Conservation (phyloP, 2,888 invertebrate species). For the Eristalinus aeneus region DNA sequence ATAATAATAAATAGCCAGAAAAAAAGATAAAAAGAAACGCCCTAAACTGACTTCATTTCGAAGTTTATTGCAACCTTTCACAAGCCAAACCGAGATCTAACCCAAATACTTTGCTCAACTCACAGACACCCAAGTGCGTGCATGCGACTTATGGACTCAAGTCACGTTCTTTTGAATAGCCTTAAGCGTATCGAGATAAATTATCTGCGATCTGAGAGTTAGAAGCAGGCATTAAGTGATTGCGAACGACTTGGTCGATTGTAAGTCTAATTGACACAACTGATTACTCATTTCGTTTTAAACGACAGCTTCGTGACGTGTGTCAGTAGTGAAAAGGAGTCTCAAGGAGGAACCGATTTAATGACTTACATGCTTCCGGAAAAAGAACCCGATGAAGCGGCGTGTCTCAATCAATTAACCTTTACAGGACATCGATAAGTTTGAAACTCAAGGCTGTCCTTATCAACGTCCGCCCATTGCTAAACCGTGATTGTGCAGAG, state of each 20-base stretch:
- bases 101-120: not conserved
- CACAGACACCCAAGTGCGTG: not conserved
- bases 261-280: slow-evolving; percentile 19
- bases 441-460: not conserved
- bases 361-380: not conserved
- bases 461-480: not conserved
- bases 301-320: slow-evolving; percentile 27
- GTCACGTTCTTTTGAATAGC: slow-evolving; percentile 14
- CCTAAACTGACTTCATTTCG: not conserved
- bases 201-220: slow-evolving; percentile 1
- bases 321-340: slow-evolving; percentile 13
- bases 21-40: not conserved
- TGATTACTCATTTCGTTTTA: slow-evolving; percentile 4
- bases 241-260: slow-evolving; percentile 34
- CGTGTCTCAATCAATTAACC: not conserved
- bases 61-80: not conserved
- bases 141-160: slow-evolving; percentile 4
- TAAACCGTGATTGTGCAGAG: not conserved
- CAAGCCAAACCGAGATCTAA: not conserved
- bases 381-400: not conserved
- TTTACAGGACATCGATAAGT: not conserved
- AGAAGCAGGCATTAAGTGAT: slow-evolving; percentile 28
- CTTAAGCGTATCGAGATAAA: slow-evolving; percentile 16
- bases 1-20: no score
- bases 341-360: not conserved